A percentile compares a stretch with the other conserved stretches of the same genome.
These are phyloP conservation scores for Drosophila kohkoa DNA, from an alignment of 1,140 invertebrate species.

Conservation along the genomic window DNA sequence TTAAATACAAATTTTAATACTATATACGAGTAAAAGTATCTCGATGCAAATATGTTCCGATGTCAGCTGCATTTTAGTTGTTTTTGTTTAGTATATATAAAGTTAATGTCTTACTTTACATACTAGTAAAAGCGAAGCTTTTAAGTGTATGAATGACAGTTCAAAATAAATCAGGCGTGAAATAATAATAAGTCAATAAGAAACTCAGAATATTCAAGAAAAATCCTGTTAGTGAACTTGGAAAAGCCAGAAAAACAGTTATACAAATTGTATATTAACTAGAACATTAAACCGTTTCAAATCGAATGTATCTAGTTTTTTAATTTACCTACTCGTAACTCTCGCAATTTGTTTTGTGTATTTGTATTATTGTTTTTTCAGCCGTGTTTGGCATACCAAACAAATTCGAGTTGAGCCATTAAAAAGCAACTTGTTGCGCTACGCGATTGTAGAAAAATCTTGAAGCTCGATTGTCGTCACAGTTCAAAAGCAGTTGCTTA, in stretches of 20 bases:
- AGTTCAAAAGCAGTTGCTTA: conserved; percentile 22
- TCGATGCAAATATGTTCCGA: not conserved
- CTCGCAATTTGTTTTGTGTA: not conserved
- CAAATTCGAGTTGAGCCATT: conserved; percentile 31
- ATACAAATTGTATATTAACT: not conserved
- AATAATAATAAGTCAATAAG: not conserved
- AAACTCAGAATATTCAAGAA: not conserved
- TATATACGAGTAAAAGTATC: not conserved
- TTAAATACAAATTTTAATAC: not conserved
- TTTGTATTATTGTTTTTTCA: conserved; percentile 26
- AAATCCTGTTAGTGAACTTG: not conserved
- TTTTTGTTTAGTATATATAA: not conserved
- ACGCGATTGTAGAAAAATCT: conserved; percentile 4
- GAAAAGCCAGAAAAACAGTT: not conserved
- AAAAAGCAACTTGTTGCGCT: conserved; percentile 31
- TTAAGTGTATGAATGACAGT: not conserved
- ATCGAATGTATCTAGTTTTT: not conserved
- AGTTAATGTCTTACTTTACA: conserved; percentile 1
- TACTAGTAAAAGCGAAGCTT: not conserved
- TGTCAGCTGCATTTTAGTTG: not conserved
- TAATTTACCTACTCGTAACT: conserved; percentile 7
- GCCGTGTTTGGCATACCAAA: conserved; percentile 37
- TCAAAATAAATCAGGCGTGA: not conserved
- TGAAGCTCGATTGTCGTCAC: conserved; percentile 25
- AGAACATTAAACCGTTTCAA: not conserved